These are phyloP conservation scores for Chloroceryle aenea DNA, from an alignment of 2,113 vertebrate species.

Conservation along the genomic window DNA sequence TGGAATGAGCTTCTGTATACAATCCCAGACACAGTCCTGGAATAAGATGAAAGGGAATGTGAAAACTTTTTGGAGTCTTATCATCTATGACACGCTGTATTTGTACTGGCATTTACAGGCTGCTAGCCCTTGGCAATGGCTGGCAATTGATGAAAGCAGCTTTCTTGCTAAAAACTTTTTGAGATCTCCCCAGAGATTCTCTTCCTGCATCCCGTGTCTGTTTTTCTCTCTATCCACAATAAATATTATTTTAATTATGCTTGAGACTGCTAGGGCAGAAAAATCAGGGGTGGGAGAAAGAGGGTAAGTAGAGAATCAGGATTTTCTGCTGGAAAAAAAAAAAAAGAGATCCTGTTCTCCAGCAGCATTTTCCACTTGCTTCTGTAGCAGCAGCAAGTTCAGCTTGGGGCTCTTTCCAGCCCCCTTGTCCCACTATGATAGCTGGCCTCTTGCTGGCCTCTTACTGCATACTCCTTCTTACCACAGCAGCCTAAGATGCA, in stretches of 20 bases:
- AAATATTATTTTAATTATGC: background rate
- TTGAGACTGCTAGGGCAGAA: background rate
- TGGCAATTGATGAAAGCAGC: background rate
- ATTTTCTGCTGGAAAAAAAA: background rate
- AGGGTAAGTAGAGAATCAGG: background rate
- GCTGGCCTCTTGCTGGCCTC: background rate
- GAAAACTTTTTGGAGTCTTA: background rate
- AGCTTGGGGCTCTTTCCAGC: background rate
- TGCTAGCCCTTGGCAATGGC: background rate
- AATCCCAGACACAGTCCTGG: background rate
- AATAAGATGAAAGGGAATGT: background rate
- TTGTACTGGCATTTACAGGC: background rate
- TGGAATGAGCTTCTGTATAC: background rate
- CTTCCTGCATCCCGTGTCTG: background rate
- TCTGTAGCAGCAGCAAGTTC: background rate
- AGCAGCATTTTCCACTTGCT: background rate
- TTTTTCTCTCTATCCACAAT: background rate
- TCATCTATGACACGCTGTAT: background rate
- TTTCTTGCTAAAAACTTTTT: background rate
- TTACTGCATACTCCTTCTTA: background rate
- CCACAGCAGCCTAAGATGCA: background rate
- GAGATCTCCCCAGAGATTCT: background rate
- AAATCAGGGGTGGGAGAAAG: background rate
- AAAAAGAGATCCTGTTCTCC: rapidly evolving
- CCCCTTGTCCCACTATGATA: background rate